Evolutionary conservation across 2,797 vertebrate species (phyloP), one percentile per base, ranked within the genome.

Genomic region (Rhinella marina): DNA sequence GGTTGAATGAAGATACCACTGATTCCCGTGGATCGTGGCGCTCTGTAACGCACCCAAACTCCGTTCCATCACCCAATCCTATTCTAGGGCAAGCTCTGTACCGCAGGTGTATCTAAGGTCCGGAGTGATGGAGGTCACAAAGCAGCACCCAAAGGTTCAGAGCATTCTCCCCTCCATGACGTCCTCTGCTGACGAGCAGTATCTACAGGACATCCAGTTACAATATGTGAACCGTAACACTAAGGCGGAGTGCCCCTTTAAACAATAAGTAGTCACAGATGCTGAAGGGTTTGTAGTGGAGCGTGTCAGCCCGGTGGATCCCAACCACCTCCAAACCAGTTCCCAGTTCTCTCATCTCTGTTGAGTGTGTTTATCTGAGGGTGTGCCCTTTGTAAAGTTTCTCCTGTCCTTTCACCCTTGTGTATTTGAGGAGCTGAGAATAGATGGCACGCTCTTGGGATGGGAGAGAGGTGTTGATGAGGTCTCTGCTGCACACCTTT

Each of bases 381-480:
- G 7, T 17, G 25, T 70, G 68, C 25, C 3, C 32, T 17, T 41
- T 10, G 7, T 27, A 12, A n/a, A 17, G 6, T 32, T 32, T 72
- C 8, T 59, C 25, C 17, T 12, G 3, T 59, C 25, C 59, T 32
- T 41, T 79, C 25, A 27, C 77, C 27, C 56, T 19, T 80, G 27
- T 80, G 56, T 80, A 61, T 59, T 7, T 23, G 29, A 32, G 4
- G 56, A 3, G 14, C 82, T 73, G 10, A 12, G 57, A 84, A 84
- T 75, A 73, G 56, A 84, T 61, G 29, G 25, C 21, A 62, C 75
- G 82, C 82, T 84, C 82, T 50, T 84, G 82, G 82, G 82, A 76
- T n/a, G 32, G 48, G 27, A 68, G 56, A 19, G 19, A 62, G 2
- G 70, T 27, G 82, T 84, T 76, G 70, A 84, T 84, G 23, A 62